A percentile compares a stretch with the other conserved stretches of the same genome.
Evolutionary conservation across 2,888 invertebrate species (phyloP).

Genomic region (Macrophya annulata): DNA sequence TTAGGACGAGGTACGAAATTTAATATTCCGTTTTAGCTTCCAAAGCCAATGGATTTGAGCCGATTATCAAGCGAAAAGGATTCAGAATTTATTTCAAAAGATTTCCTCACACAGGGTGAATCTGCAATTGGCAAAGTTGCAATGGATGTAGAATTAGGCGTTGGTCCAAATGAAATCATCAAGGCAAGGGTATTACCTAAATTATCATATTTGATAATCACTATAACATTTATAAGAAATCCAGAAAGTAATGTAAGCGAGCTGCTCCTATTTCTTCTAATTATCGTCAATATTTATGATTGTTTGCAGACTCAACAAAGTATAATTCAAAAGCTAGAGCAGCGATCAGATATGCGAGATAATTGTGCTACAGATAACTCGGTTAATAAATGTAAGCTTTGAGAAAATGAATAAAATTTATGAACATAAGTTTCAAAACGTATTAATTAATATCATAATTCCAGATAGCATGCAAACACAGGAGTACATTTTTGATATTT

Average conservation of each 20-base stretch:
- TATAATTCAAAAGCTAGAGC: background rate
- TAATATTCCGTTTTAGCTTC: background rate
- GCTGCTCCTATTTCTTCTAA: background rate
- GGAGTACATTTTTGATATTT: constrained; percentile 45
- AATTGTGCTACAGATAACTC: background rate
- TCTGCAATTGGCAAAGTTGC: background rate
- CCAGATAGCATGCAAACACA: constrained; percentile 17
- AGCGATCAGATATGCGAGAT: background rate
- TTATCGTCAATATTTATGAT: background rate
- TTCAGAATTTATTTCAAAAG: background rate
- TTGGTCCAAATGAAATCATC: background rate
- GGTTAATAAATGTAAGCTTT: background rate
- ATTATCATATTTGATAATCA: background rate
- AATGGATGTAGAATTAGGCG: background rate
- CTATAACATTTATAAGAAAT: background rate
- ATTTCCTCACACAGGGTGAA: background rate
- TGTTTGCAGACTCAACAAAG: background rate
- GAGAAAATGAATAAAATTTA: background rate
- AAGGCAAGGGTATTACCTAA: background rate
- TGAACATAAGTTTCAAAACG: background rate
- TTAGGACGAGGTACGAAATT: background rate
- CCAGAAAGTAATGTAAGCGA: background rate
- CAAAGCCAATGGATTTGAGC: constrained; percentile 7
- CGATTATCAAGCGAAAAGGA: background rate
- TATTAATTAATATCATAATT: background rate